phyloP scores from a whole-genome alignment of 2,797 vertebrate species.

The Falco columbarius region DNA sequence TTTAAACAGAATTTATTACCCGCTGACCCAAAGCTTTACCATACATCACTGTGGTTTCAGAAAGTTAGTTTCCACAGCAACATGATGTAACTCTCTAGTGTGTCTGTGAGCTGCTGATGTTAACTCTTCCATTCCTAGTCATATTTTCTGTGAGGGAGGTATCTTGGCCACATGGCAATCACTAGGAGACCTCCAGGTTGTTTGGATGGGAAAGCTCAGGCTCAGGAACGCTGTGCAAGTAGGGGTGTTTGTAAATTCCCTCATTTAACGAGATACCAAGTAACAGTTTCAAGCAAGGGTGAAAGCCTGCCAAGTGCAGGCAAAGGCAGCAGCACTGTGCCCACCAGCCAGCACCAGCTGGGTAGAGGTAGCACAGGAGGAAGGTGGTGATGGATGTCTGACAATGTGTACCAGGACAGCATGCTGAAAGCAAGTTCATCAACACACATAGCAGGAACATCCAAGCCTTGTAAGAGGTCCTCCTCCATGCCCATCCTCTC shows the following conservation, averaged over 20 bases:
- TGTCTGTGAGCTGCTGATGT: conserved; percentile 47
- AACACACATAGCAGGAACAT: neutral
- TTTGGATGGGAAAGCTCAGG: neutral
- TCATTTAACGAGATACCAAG: neutral
- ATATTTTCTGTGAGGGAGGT: neutral
- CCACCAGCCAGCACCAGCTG: neutral
- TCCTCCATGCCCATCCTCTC: neutral
- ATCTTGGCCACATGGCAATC: neutral
- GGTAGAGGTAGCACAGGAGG: neutral
- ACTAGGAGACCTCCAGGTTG: neutral
- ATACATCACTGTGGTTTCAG: conserved; percentile 71
- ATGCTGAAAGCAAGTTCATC: neutral
- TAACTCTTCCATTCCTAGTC: conserved; percentile 61
- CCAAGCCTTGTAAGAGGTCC: neutral
- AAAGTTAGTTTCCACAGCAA: conserved; percentile 82
- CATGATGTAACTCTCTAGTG: conserved; percentile 57
- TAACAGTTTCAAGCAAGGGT: neutral
- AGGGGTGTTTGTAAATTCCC: neutral
- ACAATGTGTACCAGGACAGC: neutral
- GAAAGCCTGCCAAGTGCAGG: neutral
- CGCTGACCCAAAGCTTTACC: conserved; percentile 79
- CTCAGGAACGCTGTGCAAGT: neutral
- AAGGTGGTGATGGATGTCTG: neutral
- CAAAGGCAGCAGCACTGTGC: neutral
- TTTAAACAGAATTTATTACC: conserved; percentile 83